Evolutionary conservation across 2,888 invertebrate species (phyloP).

Genomic region (Phortica okadai): DNA sequence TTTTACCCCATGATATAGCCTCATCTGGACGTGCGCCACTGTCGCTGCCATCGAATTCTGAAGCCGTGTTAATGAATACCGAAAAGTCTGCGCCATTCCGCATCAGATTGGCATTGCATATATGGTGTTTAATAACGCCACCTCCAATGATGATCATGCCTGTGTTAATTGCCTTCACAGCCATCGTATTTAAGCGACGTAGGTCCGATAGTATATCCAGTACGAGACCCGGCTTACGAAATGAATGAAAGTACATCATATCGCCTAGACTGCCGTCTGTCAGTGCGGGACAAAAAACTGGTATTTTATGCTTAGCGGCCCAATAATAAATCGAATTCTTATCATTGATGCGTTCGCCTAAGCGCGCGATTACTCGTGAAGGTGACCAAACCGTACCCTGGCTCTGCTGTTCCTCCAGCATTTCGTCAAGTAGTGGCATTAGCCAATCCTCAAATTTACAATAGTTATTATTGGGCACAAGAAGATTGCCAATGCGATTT

Average conservation of each 20-base stretch:
- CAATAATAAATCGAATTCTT: slow-evolving; percentile 96
- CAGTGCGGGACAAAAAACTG: slow-evolving; percentile 97
- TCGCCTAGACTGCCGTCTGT: slow-evolving; percentile 99
- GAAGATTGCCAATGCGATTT: slow-evolving; percentile 90
- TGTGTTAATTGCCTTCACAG: slow-evolving; percentile 93
- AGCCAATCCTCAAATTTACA: slow-evolving; percentile 98
- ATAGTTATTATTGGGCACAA: slow-evolving; percentile 99
- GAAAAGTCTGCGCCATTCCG: slow-evolving; percentile 98
- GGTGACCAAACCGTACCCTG: slow-evolving; percentile 92
- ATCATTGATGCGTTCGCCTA: slow-evolving; percentile 94
- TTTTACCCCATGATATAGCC: slow-evolving; percentile 99
- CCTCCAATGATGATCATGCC: slow-evolving; percentile 98
- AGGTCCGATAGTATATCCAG: slow-evolving; percentile 96
- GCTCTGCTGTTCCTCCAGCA: slow-evolving; percentile 90
- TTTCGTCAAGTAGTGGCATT: slow-evolving; percentile 92
- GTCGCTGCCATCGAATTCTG: slow-evolving; percentile 98
- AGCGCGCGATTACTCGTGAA: slow-evolving; percentile 85
- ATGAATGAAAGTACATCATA: slow-evolving; percentile 99
- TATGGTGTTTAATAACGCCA: slow-evolving; percentile 98
- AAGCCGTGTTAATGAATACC: slow-evolving; percentile 95
- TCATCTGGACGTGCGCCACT: slow-evolving; percentile 98
- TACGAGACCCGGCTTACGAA: slow-evolving; percentile 92
- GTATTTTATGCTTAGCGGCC: slow-evolving; percentile 97
- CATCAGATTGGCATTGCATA: slow-evolving; percentile 99
- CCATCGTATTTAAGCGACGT: slow-evolving; percentile 92